Evolutionary conservation across 2,797 vertebrate genomes (phyloP).

Genomic region (Hydrophis major): DNA sequence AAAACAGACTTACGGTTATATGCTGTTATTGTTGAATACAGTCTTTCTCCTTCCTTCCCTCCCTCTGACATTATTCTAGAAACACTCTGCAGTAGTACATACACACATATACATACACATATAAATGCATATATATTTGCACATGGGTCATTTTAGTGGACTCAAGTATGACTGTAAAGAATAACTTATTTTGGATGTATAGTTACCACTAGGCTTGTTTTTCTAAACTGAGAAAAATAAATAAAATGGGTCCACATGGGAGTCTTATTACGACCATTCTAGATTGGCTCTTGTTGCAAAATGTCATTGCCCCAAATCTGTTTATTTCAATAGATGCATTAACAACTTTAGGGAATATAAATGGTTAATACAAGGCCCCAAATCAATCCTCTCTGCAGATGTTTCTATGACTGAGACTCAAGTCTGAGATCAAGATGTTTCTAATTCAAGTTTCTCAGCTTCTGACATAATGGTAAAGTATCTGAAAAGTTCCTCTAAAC

Average conservation of each 20-base stretch:
- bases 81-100: neutral
- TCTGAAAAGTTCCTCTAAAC: neutral
- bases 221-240: neutral
- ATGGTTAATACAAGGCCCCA: neutral
- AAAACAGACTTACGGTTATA: conserved; percentile 33
- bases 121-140: neutral
- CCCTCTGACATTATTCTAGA: neutral
- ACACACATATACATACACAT: neutral
- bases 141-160: neutral
- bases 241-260: neutral
- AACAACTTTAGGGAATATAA: neutral
- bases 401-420: neutral
- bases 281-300: neutral
- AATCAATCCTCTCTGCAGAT: neutral
- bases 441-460: neutral
- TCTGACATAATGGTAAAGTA: neutral
- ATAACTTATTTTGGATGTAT: neutral
- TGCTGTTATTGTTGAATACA: neutral
- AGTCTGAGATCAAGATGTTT: neutral
- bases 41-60: neutral
- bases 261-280: neutral
- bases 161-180: neutral
- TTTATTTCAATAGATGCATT: neutral
- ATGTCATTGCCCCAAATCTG: neutral
- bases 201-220: neutral